Conservation (phyloP, 2,113 vertebrate species). For the Athene cunicularia region DNA sequence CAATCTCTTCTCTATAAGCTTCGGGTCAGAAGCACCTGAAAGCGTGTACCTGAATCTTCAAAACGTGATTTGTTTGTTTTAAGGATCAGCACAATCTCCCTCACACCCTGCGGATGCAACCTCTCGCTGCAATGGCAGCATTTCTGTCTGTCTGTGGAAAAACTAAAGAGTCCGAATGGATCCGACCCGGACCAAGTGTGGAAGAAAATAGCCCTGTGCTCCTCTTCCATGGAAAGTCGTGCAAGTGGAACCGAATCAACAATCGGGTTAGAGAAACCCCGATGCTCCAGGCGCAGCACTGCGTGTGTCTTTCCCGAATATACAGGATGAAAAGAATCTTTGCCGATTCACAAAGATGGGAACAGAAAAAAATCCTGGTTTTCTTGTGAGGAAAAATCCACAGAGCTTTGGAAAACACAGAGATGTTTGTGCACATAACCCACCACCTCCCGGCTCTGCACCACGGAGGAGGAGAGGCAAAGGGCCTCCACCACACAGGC, state of each 20-base stretch:
- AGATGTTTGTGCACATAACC: fast-evolving
- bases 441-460: background rate
- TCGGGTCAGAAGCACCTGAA: background rate
- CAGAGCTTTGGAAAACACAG: background rate
- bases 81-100: background rate
- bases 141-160: background rate
- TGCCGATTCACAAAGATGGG: background rate
- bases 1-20: background rate
- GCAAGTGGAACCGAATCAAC: background rate
- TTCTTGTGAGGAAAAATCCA: background rate
- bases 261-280: background rate
- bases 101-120: background rate
- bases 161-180: background rate
- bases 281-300: background rate
- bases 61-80: background rate
- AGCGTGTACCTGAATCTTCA: background rate
- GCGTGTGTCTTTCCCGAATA: background rate
- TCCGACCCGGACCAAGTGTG: too few relatives aligned
- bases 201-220: background rate
- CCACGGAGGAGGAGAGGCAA: background rate
- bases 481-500: fast-evolving
- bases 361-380: fast-evolving
- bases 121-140: background rate
- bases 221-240: background rate
- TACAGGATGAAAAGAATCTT: background rate